A percentile compares a stretch with the other conserved stretches of the same genome.
Evolutionary conservation across 2,797 vertebrate genomes (phyloP).

Genomic region (Pseudocheirus occidentalis): DNA sequence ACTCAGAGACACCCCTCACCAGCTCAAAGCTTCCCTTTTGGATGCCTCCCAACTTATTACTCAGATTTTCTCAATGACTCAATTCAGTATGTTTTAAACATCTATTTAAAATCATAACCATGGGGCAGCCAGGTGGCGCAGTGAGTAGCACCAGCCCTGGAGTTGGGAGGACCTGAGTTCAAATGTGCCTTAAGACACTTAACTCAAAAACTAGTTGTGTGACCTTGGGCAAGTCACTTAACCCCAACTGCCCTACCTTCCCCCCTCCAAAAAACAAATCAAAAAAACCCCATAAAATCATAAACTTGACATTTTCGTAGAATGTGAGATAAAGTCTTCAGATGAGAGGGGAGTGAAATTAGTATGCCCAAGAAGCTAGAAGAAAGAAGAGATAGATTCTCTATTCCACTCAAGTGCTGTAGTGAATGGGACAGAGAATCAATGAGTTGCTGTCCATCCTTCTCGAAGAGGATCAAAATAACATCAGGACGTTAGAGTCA

Average conservation of each 20-base stretch:
- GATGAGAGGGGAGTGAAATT: neutral
- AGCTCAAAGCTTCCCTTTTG: neutral
- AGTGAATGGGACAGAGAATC: neutral
- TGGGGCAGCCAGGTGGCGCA: too few relatives aligned
- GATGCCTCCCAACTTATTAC: neutral
- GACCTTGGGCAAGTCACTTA: too few relatives aligned
- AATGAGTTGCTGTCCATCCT: neutral
- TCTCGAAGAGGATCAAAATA: too few relatives aligned
- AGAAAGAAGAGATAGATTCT: neutral
- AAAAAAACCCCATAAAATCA: neutral
- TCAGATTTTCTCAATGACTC: neutral
- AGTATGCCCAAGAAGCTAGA: neutral
- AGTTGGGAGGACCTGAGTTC: too few relatives aligned
- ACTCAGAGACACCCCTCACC: neutral
- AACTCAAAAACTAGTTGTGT: too few relatives aligned
- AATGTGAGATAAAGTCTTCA: neutral
- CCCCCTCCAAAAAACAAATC: too few relatives aligned
- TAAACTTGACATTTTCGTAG: neutral
- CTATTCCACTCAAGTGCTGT: neutral
- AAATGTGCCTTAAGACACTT: too few relatives aligned
- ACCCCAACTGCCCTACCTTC: too few relatives aligned
- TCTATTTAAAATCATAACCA: neutral
- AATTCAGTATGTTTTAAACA: neutral
- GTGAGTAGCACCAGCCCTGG: too few relatives aligned
- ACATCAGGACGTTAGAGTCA: too few relatives aligned